Base-by-base conservation (phyloP, 2,888 invertebrate genomes). In the Iselma pallidipennis region DNA sequence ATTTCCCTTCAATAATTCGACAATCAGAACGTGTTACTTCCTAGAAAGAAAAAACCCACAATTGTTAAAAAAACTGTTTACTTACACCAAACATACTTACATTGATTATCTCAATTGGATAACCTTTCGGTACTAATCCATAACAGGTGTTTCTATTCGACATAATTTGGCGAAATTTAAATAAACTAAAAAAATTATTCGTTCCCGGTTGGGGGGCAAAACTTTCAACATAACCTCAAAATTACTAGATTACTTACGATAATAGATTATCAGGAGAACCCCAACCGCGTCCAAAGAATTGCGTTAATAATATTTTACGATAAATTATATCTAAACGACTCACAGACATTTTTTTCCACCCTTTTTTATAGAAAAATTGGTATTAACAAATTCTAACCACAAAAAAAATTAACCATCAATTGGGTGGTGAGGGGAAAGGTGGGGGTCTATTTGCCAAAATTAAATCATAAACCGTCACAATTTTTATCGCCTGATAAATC, bases 241-340 rank as follows among this genome's bases (percentile, higher is more conserved):
- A 54, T 37, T 33, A 6, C 10, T 31, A 9, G 6, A 26, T 48
- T 49, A 59, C 65, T 71, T 68, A 81, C 95, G 91, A 91, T 82
- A 91, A 89, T 60, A 98, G 85, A 81, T 93, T 92, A 74, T 95
- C 93, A 23, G 97, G 95, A 78, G 92, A 90, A 5, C 98, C 98
- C 98, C 98, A 98, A 74, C 97, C 97, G 85, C 95, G 94, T 1
- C 92, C 94, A 78, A 98, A 98, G 81, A 97, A 95, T 81, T 91
- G 93, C 1, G 94, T 92, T 59, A 96, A 84, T 59, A 97, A 85
- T 77, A 97, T 86, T 78, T 91, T 91, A 70, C 96, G 86, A 80
- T 96, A 97, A 55, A 94, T 85, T 63, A 90, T 88, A 80, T 94
- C 94, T 73, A 94, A 74, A 64, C 79, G 76, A 72, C 84, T 85